Evolutionary conservation across 2,888 invertebrate species (phyloP).

Genomic region (Dimorphilus gyrociliatus): DNA sequence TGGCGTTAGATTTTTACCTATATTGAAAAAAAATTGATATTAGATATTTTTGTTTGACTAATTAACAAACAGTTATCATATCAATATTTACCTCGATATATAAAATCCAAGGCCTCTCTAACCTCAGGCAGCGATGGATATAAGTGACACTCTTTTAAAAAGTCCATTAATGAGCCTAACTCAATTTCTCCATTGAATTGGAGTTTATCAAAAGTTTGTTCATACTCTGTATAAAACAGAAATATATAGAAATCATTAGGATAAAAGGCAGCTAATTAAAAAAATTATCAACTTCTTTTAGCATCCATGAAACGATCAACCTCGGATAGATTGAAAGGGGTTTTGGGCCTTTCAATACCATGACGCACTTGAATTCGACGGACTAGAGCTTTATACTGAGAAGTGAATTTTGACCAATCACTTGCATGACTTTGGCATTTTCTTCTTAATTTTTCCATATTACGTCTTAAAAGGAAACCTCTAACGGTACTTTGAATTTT

Average conservation of each 20-base stretch:
- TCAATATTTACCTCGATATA: conserved; percentile 21
- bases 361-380: conserved; percentile 20
- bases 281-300: too few relatives aligned
- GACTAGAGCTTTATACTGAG: conserved; percentile 24
- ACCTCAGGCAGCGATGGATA: conserved; percentile 27
- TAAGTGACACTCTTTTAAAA: conserved; percentile 32
- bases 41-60: too few relatives aligned
- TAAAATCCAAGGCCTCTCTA: conserved; percentile 25
- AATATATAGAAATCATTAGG: conserved; percentile 2
- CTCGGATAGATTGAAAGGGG: conserved; percentile 20
- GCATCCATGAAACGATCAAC: conserved; percentile 27
- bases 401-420: conserved; percentile 21
- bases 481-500: conserved; percentile 25
- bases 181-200: conserved; percentile 31
- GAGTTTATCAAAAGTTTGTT: conserved; percentile 29
- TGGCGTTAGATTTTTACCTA: conserved; percentile 5
- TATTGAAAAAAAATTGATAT: too few relatives aligned
- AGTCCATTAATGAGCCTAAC: conserved; percentile 18
- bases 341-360: conserved; percentile 18
- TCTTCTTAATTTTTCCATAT: conserved; percentile 20
- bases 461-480: conserved; percentile 22
- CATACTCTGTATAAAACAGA: conserved; percentile 23
- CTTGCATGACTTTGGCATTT: conserved; percentile 16
- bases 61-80: too few relatives aligned
- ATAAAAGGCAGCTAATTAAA: too few relatives aligned